Conservation (phyloP, 2,888 invertebrate species). For the Scelioninae gen. 2 region DNA sequence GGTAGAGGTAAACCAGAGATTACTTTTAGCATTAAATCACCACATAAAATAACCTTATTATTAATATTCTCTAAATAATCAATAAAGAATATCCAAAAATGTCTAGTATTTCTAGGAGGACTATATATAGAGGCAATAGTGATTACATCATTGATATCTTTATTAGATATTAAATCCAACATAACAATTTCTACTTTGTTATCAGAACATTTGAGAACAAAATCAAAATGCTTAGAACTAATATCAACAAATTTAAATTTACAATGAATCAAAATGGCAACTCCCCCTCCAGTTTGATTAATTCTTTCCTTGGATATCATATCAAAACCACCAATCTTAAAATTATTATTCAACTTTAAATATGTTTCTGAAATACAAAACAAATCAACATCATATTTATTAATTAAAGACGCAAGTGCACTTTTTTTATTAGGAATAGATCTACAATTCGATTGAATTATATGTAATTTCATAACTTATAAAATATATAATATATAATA, state of each 20-base stretch:
- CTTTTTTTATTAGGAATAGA: constrained; percentile 3
- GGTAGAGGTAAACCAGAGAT: too few species aligned
- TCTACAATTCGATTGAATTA: too few species aligned
- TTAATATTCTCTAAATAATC: constrained; percentile 2
- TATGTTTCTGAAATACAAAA: constrained; percentile 23
- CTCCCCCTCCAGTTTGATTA: constrained; percentile 8
- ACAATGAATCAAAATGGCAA: constrained; percentile 1
- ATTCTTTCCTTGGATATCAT: constrained; percentile 5
- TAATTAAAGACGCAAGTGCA: not conserved
- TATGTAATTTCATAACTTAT: too few species aligned
- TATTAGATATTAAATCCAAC: not conserved
- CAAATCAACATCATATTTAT: constrained; percentile 2
- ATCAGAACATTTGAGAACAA: not conserved
- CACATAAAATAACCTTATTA: constrained; percentile 3
- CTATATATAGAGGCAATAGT: constrained; percentile 7
- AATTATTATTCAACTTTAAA: not conserved
- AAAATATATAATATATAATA: too few species aligned
- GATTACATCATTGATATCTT: too few species aligned
- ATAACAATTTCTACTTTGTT: constrained; percentile 22
- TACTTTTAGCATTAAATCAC: constrained; percentile 7
- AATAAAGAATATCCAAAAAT: constrained; percentile 5
- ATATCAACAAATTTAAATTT: constrained; percentile 11
- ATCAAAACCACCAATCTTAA: constrained; percentile 2
- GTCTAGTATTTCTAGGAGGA: not conserved
- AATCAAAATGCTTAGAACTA: not conserved